Evolutionary conservation across 2,113 vertebrate species (phyloP), one percentile per base, ranked within the genome.

Genomic region (Ammospiza caudacuta): DNA sequence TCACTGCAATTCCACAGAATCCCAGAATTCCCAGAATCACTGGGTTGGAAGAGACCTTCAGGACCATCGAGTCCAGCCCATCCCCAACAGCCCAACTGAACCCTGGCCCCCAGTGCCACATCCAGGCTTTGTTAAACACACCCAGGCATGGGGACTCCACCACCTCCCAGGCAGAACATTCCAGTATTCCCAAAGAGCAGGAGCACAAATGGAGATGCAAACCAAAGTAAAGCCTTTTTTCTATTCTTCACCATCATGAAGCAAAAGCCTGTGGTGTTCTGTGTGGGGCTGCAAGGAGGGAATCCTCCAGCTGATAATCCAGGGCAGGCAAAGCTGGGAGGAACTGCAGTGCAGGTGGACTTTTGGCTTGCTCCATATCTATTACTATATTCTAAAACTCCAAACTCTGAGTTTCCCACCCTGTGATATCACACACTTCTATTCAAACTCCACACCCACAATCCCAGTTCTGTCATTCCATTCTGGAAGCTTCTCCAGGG

Each of bases 1-100:
- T 94, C 93, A 37, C 74, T 90, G 95, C 78, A 92, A 83, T 90
- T 95, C 57, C 57, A 58, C 57, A n/a, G 55, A 58, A 58, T 15
- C n/a, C 13, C 20, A 22, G 47, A 25, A 58, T n/a, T 15, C n/a
- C 21, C 31, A 22, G 47, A 25, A 58, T n/a, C 0, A 4, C 21
- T 1, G 1, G 57, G 2, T 58, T 15, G 57, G 57, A 35, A 58
- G 21, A 58, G 57, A n/a, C 57, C 9, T 58, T 10, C 57, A 58
- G 7, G 33, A 3, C 0, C 21, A 43, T 58, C 0, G 1, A 58
- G 21, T 23, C 21, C 33, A 58, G 0, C 9, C 33, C 33, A n/a
- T 13, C 13, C 13, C 55, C 55, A 58, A 1, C 21, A 15, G 0
- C 55, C 7, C 55, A 58, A 9, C 57, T 23, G 1, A 58, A 0